These are phyloP conservation scores for Steinernema carpocapsae DNA, from an alignment of 2,888 invertebrate genomes.

Conservation along the genomic window DNA sequence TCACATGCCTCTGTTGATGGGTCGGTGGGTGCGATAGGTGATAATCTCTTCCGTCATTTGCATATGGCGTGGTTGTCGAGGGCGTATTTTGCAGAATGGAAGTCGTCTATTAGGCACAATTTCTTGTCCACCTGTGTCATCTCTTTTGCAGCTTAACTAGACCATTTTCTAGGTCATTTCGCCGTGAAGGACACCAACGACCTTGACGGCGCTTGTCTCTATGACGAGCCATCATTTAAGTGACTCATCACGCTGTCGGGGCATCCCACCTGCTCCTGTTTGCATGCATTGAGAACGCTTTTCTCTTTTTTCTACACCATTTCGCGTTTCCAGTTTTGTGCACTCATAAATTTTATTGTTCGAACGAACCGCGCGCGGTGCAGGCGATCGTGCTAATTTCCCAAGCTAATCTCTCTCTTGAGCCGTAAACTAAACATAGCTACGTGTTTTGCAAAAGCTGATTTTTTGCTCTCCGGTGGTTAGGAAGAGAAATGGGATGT, in stretches of 20 bases:
- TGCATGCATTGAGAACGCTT: neutral
- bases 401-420: neutral
- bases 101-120: no score
- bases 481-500: neutral
- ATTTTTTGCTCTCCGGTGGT: neutral
- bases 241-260: neutral
- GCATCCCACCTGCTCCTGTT: neutral
- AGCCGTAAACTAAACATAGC: no score
- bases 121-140: neutral
- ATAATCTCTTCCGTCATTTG: no score
- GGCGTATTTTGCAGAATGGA: no score
- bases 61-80: no score
- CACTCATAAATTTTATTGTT: neutral
- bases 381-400: neutral
- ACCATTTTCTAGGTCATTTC: slow-evolving; percentile 1
- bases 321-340: neutral
- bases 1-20: no score
- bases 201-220: slow-evolving; percentile 7
- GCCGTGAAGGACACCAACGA: neutral
- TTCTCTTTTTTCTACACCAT: neutral
- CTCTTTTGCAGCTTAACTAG: neutral
- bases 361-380: neutral
- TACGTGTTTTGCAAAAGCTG: neutral
- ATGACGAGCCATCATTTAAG: neutral
- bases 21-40: no score